phyloP scores from a whole-genome alignment of 1,140 invertebrate genomes.

The Leguminivora glycinivorella region DNA sequence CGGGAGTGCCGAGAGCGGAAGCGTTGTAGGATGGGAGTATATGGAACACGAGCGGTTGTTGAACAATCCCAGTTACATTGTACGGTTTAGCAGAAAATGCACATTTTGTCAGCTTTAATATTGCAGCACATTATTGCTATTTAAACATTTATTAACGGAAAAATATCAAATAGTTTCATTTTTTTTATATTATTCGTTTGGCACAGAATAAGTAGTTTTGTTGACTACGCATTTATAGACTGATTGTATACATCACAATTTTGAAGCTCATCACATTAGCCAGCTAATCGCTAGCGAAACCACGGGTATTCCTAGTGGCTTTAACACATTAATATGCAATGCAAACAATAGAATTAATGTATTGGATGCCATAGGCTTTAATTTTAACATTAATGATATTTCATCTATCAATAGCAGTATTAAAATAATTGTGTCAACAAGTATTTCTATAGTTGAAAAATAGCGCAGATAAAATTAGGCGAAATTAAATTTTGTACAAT shows the following conservation, averaged over 20 bases:
- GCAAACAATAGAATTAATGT: constrained; percentile 37
- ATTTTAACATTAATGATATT: constrained; percentile 38
- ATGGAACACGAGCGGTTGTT: constrained; percentile 27
- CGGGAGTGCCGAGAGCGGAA: constrained; percentile 35
- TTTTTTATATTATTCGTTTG: constrained; percentile 39
- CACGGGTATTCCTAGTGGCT: constrained; percentile 41
- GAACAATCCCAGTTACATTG: constrained; percentile 43
- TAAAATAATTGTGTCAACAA: constrained; percentile 51
- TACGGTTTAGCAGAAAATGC: constrained; percentile 62
- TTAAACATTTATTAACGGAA: constrained; percentile 40
- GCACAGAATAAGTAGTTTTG: constrained; percentile 37
- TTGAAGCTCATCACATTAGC: constrained; percentile 39
- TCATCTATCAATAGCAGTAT: constrained; percentile 67
- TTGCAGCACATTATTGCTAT: constrained; percentile 63
- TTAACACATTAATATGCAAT: constrained; percentile 47
- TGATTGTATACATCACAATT: constrained; percentile 42
- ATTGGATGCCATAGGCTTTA: constrained; percentile 36
- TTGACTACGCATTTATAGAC: constrained; percentile 47
- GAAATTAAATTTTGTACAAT: constrained; percentile 42
- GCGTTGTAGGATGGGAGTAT: constrained; percentile 32
- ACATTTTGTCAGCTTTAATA: constrained; percentile 73
- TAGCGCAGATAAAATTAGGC: constrained; percentile 42
- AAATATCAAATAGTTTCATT: constrained; percentile 39
- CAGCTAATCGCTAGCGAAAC: constrained; percentile 35
- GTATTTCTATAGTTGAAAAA: constrained; percentile 46